phyloP scores from a whole-genome alignment of 1,140 invertebrate species.

The Littorina saxatilis region DNA sequence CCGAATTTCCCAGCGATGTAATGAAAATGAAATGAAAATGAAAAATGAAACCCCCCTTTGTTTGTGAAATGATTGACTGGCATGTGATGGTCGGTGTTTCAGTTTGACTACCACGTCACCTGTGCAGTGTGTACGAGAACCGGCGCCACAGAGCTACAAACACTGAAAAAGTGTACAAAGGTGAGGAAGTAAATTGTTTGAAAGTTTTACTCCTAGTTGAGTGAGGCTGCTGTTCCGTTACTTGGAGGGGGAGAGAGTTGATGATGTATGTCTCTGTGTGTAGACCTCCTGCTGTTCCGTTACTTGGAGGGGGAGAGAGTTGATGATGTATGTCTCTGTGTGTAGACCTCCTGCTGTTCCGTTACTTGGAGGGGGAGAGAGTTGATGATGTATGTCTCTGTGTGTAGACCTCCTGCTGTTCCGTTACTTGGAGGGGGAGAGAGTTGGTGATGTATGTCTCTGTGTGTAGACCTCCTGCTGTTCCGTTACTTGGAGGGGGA shows the following conservation, averaged over 20 bases:
- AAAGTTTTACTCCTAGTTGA: no score
- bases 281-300: background rate
- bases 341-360: background rate
- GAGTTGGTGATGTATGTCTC: background rate
- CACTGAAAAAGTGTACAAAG: constrained; percentile 94
- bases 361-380: background rate
- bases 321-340: background rate
- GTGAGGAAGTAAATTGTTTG: no score
- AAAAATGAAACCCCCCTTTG: no score
- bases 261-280: background rate
- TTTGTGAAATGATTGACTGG: no score
- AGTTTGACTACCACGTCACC: constrained; percentile 97
- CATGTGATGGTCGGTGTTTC: constrained; percentile 54
- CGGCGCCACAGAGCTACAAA: constrained; percentile 96
- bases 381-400: background rate
- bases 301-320: background rate
- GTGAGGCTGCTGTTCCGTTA: no score
- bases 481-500: no score
- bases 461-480: background rate
- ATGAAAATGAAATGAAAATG: no score
- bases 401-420: background rate
- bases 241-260: background rate
- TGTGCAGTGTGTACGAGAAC: constrained; percentile 98
- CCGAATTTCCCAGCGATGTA: no score
- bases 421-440: background rate